Conservation (phyloP, 2,113 vertebrate genomes). For the Pan paniscus region DNA sequence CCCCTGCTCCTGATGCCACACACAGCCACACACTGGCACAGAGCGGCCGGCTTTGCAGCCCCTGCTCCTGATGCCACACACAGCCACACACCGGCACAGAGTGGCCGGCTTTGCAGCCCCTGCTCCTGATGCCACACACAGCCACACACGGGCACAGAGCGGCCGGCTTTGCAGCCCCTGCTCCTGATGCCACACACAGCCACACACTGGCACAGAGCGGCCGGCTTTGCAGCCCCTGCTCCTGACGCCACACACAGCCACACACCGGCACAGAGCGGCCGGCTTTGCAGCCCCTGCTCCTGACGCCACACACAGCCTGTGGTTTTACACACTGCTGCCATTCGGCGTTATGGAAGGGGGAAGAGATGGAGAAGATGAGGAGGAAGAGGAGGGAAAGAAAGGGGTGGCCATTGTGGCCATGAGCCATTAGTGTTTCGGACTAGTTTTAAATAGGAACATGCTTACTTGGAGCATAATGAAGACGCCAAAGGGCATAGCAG, state of each 20-base stretch:
- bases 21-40: too few species aligned
- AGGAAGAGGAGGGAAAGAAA: neutral
- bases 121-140: too few species aligned
- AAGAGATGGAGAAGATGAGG: neutral
- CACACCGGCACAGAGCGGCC: neutral
- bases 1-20: too few species aligned
- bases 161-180: too few species aligned
- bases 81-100: too few species aligned
- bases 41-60: too few species aligned
- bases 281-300: neutral
- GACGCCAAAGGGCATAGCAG: rapidly evolving
- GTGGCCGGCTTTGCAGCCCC: too few species aligned
- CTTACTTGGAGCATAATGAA: neutral
- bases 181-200: too few species aligned
- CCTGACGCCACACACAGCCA: neutral
- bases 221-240: neutral
- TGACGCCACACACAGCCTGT: neutral
- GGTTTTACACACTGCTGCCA: too few species aligned
- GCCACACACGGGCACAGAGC: too few species aligned
- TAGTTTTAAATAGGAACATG: neutral
- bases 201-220: neutral
- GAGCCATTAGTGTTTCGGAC: neutral
- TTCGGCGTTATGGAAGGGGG: neutral
- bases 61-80: too few species aligned
- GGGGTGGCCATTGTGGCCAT: rapidly evolving